Evolutionary conservation across 2,888 invertebrate species (phyloP).

Genomic region (Acronicta psi): DNA sequence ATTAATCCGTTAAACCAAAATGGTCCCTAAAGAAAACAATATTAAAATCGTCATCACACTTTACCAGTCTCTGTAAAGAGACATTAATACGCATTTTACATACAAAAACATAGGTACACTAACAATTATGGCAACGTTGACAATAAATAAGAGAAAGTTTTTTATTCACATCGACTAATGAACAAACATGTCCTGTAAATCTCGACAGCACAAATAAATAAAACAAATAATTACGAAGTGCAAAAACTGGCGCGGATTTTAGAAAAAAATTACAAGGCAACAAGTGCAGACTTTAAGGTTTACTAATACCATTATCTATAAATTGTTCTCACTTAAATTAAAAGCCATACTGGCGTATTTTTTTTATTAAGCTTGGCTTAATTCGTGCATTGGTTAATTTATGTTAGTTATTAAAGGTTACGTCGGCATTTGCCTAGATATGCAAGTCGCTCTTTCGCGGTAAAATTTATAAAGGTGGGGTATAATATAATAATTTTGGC

Average conservation of each 20-base stretch:
- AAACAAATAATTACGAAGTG: constrained; percentile 67
- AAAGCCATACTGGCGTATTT: constrained; percentile 83
- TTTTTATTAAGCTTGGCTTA: constrained; percentile 85
- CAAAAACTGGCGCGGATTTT: constrained; percentile 78
- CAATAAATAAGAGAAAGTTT: constrained; percentile 84
- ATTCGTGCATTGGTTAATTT: constrained; percentile 84
- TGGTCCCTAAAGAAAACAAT: constrained; percentile 87
- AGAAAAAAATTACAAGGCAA: constrained; percentile 88
- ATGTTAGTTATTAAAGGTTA: constrained; percentile 79
- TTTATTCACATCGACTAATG: constrained; percentile 82
- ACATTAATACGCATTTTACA: constrained; percentile 85
- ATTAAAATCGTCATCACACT: constrained; percentile 86
- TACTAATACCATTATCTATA: constrained; percentile 82
- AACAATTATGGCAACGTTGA: constrained; percentile 89
- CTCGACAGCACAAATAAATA: constrained; percentile 82
- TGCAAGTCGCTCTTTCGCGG: constrained; percentile 67
- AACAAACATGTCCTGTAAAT: constrained; percentile 68
- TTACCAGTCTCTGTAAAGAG: constrained; percentile 75
- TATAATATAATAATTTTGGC: constrained; percentile 56
- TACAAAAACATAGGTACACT: constrained; percentile 83
- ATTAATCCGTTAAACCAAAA: constrained; percentile 77
- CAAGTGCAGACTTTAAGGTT: constrained; percentile 89
- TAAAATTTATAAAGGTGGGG: constrained; percentile 52
- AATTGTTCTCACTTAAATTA: constrained; percentile 74
- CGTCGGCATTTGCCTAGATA: constrained; percentile 70